Base-by-base conservation (phyloP, 2,888 invertebrate species). In the Germaria angustata region DNA sequence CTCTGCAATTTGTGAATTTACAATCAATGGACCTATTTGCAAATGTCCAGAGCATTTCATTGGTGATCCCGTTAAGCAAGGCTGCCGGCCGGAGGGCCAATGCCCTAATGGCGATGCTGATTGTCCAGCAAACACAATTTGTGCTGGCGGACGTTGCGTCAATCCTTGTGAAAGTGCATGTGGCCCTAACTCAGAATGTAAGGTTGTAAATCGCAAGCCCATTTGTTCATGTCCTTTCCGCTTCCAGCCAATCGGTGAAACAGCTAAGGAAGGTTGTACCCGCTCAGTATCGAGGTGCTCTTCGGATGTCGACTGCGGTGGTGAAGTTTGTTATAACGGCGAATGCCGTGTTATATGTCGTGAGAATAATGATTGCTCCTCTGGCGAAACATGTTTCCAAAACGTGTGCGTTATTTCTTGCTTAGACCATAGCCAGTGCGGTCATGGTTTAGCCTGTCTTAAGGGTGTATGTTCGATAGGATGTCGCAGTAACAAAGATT, bases 261-360 rank as follows among this genome's bases (percentile, higher is more conserved):
- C 93, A 0, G 90, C 93, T 0, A 92, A 93, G 84, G 93, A 95
- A 76, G 95, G 95, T 0, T 98, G 97, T 88, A 93, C 95, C 13
- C 93, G 96, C 86, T 92, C 93, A 44, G 92, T 94, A 11, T 92
- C 93, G 13, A 92, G 92, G 59, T 98, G 98, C 86, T 87, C 88
- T 1, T 92, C 92, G 13, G 96, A 97, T 88, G 88, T 92, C 9
- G 96, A 97, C 81, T 98, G 98, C 87, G 94, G 93, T 46, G 95
- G 94, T 51, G 95, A 95, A 85, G 93, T 95, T 46, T 98, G 97
- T 90, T 93, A 94, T 49, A 95, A 95, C 86, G 95, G 95, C 8
- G 96, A 97, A 89, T 98, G 98, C 88, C 94, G 95, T 90, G 93
- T 95, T 15, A 95, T 96, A 22, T 97, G 97, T 87, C 93, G 95